phyloP scores from a whole-genome alignment of 2,888 invertebrate genomes.

The Neoitamus cyanurus region DNA sequence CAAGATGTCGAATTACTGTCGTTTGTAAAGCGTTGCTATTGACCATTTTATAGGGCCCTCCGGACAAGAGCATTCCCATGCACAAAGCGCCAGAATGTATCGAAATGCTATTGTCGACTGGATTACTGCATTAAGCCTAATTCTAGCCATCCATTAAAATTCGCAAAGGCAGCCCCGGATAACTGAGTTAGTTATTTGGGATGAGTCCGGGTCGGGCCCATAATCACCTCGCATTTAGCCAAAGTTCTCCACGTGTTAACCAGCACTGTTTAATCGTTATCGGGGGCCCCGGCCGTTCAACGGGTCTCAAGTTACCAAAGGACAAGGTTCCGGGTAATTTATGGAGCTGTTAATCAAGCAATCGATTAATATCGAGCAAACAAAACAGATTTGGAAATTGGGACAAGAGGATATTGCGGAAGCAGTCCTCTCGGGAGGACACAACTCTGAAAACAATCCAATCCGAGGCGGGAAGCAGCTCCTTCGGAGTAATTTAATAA shows the following conservation, averaged over 20 bases:
- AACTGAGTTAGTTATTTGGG: neutral
- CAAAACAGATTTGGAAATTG: neutral
- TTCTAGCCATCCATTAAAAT: neutral
- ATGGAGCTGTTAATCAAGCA: conserved; percentile 30
- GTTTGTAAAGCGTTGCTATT: neutral
- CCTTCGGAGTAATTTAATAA: conserved; percentile 18
- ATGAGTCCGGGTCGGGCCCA: neutral
- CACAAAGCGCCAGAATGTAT: neutral
- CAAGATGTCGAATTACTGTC: neutral
- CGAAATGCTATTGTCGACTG: neutral
- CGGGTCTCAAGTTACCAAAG: conserved; percentile 21
- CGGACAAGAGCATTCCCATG: neutral
- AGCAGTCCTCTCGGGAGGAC: neutral
- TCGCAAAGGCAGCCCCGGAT: neutral
- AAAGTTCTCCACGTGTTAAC: neutral
- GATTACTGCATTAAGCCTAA: neutral
- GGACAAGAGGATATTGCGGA: neutral
- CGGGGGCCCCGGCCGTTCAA: neutral
- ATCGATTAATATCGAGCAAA: conserved; percentile 46
- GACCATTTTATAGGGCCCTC: neutral
- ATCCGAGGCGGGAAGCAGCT: neutral
- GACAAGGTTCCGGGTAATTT: conserved; percentile 21
- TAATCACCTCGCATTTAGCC: neutral
- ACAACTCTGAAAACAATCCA: neutral
- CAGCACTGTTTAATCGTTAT: conserved; percentile 24